Conservation (phyloP, 2,888 invertebrate genomes). For the Tanypteryx hageni region DNA sequence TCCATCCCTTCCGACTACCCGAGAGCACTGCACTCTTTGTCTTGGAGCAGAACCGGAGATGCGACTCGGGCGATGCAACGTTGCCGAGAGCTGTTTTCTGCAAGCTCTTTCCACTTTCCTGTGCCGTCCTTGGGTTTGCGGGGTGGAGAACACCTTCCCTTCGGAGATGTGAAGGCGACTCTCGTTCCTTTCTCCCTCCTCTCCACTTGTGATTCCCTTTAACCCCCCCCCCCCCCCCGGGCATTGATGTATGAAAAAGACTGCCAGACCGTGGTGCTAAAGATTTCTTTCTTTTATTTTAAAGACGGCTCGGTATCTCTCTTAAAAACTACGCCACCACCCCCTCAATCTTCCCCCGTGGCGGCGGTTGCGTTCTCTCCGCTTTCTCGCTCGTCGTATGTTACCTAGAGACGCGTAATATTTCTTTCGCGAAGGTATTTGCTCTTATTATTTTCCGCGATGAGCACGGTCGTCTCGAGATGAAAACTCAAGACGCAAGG, state of each 20-base stretch:
- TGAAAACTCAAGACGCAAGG: background rate
- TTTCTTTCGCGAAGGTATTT: background rate
- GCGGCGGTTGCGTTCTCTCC: background rate
- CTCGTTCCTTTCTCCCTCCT: background rate
- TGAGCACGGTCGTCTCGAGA: background rate
- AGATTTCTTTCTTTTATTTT: background rate
- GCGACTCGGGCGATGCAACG: background rate
- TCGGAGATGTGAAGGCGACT: too few species aligned
- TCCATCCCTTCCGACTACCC: background rate
- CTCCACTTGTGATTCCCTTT: background rate
- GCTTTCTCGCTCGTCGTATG: background rate
- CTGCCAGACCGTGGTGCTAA: background rate
- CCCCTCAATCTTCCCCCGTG: too few species aligned
- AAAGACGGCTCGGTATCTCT: background rate
- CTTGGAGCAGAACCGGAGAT: background rate
- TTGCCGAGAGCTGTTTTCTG: background rate
- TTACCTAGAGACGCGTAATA: background rate
- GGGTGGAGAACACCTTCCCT: background rate
- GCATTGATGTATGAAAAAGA: background rate
- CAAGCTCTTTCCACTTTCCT: background rate
- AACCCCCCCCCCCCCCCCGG: background rate
- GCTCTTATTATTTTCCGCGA: background rate
- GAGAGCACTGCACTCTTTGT: conserved; percentile 8
- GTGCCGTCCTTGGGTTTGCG: background rate
- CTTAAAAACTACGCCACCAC: too few species aligned